These are phyloP conservation scores for Dufourea novaeangliae DNA, from an alignment of 1,140 invertebrate genomes.

Conservation along the genomic window DNA sequence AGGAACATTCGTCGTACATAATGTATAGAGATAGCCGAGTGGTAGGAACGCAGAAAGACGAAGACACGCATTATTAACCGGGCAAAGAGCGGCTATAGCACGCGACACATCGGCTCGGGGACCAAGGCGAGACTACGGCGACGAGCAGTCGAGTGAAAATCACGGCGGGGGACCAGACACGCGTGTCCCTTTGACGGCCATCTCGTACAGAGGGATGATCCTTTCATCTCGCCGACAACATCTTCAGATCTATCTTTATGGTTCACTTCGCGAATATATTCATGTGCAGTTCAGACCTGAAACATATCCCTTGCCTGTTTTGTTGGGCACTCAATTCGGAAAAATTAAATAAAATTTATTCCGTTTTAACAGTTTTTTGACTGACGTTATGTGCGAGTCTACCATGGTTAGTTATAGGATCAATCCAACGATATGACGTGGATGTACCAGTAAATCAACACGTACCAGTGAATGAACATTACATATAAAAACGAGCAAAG, in stretches of 20 bases:
- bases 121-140: constrained; percentile 41
- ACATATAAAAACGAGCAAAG: too few species aligned
- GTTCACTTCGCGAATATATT: constrained; percentile 48
- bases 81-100: constrained; percentile 28
- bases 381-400: too few species aligned
- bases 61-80: constrained; percentile 57
- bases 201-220: constrained; percentile 60
- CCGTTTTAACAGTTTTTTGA: too few species aligned
- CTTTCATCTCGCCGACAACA: constrained; percentile 67
- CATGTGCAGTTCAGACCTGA: neutral
- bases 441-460: too few species aligned
- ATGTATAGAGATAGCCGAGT: neutral
- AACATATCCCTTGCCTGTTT: neutral
- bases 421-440: too few species aligned
- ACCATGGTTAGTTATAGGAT: too few species aligned
- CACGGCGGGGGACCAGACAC: constrained; percentile 61
- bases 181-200: constrained; percentile 66
- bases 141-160: constrained; percentile 63
- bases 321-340: neutral
- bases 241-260: constrained; percentile 52
- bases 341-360: too few species aligned
- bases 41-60: constrained; percentile 19
- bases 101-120: constrained; percentile 44
- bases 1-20: constrained; percentile 27
- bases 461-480: too few species aligned